Percentiles rank a stretch among this genome's conserved stretches.
phyloP scores from a whole-genome alignment of 2,113 vertebrate species.

The Vimba vimba region DNA sequence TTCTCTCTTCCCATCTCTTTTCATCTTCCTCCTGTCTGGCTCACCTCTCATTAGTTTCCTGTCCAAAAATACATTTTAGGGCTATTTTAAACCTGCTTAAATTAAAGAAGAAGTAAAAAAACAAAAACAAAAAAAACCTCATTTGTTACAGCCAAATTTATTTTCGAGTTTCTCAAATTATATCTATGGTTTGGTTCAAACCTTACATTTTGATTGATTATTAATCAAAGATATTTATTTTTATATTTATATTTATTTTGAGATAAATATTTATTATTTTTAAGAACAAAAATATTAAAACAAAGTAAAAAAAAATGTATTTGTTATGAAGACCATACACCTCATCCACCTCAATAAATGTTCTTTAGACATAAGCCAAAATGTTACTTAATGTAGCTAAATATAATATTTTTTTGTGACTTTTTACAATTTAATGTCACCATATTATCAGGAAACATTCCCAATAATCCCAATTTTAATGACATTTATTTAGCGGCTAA shows the following conservation, averaged over 20 bases:
- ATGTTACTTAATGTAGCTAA: not conserved
- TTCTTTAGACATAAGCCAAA: not conserved
- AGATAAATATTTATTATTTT: too few relatives aligned
- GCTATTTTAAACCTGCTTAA: not conserved
- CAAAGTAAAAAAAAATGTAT: not conserved
- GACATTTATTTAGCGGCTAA: too few relatives aligned
- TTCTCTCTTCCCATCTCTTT: not conserved
- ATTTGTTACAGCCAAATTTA: not conserved
- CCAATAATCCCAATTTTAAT: too few relatives aligned
- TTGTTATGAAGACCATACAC: not conserved
- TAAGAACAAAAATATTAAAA: not conserved
- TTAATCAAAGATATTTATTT: not conserved
- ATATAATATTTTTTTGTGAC: not conserved
- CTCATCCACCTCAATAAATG: not conserved
- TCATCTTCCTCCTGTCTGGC: not conserved
- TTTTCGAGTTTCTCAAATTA: not conserved
- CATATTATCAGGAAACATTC: not conserved
- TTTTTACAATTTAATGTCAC: not conserved
- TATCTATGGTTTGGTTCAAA: not conserved
- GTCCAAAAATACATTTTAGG: not conserved
- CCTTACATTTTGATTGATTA: not conserved
- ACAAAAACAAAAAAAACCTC: not conserved
- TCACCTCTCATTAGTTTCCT: conserved; percentile 41
- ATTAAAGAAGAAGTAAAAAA: not conserved
- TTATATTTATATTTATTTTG: too few relatives aligned